These are phyloP conservation scores for Odobenus rosmarus DNA, from an alignment of 2,113 vertebrate species.

Conservation along the genomic window DNA sequence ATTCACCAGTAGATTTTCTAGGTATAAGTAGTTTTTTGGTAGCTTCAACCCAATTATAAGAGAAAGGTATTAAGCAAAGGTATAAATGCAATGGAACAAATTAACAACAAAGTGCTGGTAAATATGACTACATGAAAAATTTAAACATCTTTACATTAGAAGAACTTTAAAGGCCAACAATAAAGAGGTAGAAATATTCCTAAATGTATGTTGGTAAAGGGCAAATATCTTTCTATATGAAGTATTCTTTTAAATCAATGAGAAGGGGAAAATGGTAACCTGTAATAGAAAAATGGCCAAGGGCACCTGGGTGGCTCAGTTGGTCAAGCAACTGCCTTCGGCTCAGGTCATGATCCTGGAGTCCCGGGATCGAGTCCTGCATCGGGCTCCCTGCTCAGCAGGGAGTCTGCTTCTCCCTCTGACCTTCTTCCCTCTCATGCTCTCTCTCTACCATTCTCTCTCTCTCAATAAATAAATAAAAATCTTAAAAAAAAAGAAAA, in stretches of 20 bases:
- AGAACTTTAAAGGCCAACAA: background rate
- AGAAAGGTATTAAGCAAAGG: background rate
- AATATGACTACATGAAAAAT: background rate
- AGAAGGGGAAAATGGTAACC: background rate
- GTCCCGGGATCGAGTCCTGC: too few relatives aligned
- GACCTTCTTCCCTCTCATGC: too few relatives aligned
- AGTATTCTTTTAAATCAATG: background rate
- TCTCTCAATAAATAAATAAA: too few relatives aligned
- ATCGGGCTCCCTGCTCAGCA: too few relatives aligned
- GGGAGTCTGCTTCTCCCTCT: too few relatives aligned
- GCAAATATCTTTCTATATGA: background rate
- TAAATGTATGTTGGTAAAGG: background rate
- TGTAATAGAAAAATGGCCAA: background rate
- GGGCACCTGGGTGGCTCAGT: too few relatives aligned
- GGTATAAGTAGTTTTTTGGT: background rate
- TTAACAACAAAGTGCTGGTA: background rate
- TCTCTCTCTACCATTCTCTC: too few relatives aligned
- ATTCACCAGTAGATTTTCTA: background rate
- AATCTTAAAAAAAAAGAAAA: background rate
- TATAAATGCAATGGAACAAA: background rate
- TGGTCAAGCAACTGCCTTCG: too few relatives aligned
- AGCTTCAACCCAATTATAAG: background rate
- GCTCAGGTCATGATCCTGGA: too few relatives aligned
- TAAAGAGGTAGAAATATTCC: background rate
- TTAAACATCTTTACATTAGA: background rate